Conservation (phyloP, 2,888 invertebrate species). For the Apoderus coryli region DNA sequence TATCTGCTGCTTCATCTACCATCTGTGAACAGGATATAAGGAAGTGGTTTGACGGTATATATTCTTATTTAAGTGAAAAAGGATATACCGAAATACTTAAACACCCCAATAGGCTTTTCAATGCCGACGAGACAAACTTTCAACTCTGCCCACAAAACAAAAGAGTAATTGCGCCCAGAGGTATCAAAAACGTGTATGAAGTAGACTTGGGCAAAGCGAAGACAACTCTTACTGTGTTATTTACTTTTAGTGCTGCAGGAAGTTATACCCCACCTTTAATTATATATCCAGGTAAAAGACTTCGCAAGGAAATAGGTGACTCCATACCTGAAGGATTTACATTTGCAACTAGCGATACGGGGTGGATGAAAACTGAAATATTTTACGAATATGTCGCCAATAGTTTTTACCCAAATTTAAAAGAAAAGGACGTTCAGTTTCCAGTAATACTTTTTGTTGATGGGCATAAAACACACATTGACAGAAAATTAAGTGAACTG, state of each 20-base stretch:
- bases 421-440: neutral
- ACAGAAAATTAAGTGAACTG: slow-evolving; percentile 3
- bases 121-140: slow-evolving; percentile 14
- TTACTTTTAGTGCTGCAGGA: slow-evolving; percentile 2
- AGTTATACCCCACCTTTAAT: slow-evolving; percentile 6
- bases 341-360: neutral
- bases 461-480: neutral
- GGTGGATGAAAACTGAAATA: slow-evolving; percentile 2
- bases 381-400: slow-evolving; percentile 2
- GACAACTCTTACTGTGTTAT: too few species aligned
- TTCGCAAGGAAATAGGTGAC: slow-evolving; percentile 2
- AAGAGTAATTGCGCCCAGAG: slow-evolving; percentile 13
- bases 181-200: too few species aligned
- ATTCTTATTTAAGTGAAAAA: too few species aligned
- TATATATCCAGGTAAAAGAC: slow-evolving; percentile 9
- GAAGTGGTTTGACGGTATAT: too few species aligned
- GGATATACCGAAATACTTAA: too few species aligned
- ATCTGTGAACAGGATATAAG: too few species aligned
- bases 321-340: slow-evolving; percentile 2
- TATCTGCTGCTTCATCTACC: too few species aligned
- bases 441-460: slow-evolving; percentile 1
- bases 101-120: slow-evolving; percentile 17
- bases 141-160: slow-evolving; percentile 11
- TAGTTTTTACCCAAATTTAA: neutral
- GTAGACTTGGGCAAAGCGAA: too few species aligned